Conservation (phyloP, 2,888 invertebrate species). For the Troides helena region DNA sequence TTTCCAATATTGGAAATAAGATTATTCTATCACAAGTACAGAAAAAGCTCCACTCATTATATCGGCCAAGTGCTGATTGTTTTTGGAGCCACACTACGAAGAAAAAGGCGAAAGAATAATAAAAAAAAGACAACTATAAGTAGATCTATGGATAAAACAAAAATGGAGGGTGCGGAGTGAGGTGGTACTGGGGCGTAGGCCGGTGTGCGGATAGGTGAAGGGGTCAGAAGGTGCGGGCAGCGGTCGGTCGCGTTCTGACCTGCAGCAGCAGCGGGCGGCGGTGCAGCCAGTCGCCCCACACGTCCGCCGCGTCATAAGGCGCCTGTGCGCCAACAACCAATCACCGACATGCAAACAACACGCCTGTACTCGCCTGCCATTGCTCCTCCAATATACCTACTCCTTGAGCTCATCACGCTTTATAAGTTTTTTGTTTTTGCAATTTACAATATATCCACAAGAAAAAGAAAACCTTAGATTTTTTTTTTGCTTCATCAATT, state of each 20-base stretch:
- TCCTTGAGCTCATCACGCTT: slow-evolving; percentile 5
- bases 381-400: slow-evolving; percentile 26
- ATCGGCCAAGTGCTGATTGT: too few species aligned
- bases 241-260: slow-evolving; percentile 80
- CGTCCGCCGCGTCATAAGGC: slow-evolving; percentile 68
- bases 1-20: too few species aligned
- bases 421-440: slow-evolving; percentile 15
- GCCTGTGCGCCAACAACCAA: slow-evolving; percentile 72
- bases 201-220: slow-evolving; percentile 20
- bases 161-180: background rate
- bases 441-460: background rate
- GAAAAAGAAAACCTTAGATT: background rate
- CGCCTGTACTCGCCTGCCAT: slow-evolving; percentile 55
- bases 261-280: slow-evolving; percentile 91
- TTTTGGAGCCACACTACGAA: too few species aligned
- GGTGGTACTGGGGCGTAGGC: too few species aligned
- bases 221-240: slow-evolving; percentile 28
- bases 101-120: background rate
- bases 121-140: slow-evolving; percentile 7
- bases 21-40: too few species aligned
- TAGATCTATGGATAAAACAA: slow-evolving; percentile 10
- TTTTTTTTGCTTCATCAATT: background rate
- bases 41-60: too few species aligned
- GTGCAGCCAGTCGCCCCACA: slow-evolving; percentile 81
- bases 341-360: slow-evolving; percentile 76